Evolutionary conservation across 2,113 vertebrate species (phyloP), one percentile per base, ranked within the genome.

Genomic region (Spermophilus dauricus): DNA sequence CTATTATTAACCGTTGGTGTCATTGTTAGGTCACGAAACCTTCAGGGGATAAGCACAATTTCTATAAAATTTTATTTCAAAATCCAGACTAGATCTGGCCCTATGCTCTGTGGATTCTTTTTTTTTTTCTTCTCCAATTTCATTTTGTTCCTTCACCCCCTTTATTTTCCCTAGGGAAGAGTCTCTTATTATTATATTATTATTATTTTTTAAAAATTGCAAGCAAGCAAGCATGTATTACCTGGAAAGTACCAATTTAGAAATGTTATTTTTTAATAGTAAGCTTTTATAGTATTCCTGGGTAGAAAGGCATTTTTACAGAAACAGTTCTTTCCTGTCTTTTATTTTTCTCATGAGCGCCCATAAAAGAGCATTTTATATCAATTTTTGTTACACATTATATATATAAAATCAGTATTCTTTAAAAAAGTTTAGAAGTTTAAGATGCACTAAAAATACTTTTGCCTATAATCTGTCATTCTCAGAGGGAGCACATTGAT

Each of bases 281-380:
- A 58, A 80, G 65, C 70, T 96, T 97, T 97, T 89, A 97, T 95
- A 84, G 84, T 92, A 89, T 93, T 94, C n/a, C 70, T 92, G 63
- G 67, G 30, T 91, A 89, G 86, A 94, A 96, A 96, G 56, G 58
- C 83, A 92, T 92, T 94, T 97, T 98, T 96, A 96, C 95, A 94
- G 91, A 70, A 94, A 81, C 28, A 86, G 28, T 86, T 95, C 30
- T 96, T 96, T 94, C 63, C 58, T 83, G 22, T 80, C 70, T 88
- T 94, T 92, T 80, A 91, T 95, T 97, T 97, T 97, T 96, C 92
- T 92, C 67, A 34, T 58, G 83, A 96, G 87, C 20, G 87, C 20
- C 48, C n/a, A 84, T 92, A 96, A 97, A 82, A 81, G 70, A 89
- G 56, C 86, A 94, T 92, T 81, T 94, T 70, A 48, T 82, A 78